Evolutionary conservation across 2,113 vertebrate genomes (phyloP), one percentile per base, ranked within the genome.

Genomic region (Pungitius pungitius): DNA sequence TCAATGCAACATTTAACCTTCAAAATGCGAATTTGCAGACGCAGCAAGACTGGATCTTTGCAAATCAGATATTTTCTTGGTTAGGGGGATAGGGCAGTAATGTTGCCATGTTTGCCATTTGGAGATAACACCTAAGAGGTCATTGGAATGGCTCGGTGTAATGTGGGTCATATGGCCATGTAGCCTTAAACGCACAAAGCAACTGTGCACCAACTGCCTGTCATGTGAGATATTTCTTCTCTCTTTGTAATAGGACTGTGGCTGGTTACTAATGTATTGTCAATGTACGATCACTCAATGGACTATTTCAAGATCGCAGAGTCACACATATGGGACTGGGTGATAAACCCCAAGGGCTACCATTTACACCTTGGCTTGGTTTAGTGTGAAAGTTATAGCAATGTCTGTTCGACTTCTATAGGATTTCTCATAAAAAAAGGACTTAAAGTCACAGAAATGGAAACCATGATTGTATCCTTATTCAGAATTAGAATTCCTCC

Each of bases 91-190:
- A 42, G 56, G 26, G 62, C 10, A 55, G 20, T 59, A 77, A 62
- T 69, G 63, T 61, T 78, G 67, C 70, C 77, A 81, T 87, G 78
- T 86, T 89, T 87, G 85, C 69, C 75, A 75, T 82, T 81, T 73
- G 49, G 73, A 90, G 84, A 89, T 88, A 89, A 87, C 80, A 71
- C 79, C 81, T 85, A 37, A 69, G 80, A 88, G 88, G 86, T 89
- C 85, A 85, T 51, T 70, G 60, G 66, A 87, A 89, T 80, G 78
- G 81, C 82, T 86, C 27, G 24, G 20, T 78, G 76, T 88, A 87
- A 87, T 87, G 69, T 66, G 78, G 84, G 85, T 86, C 73, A 85
- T 68, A 42, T 49, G 60, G 39, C 24, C 24, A 4, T 45, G 42
- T 54, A 75, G 64, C 78, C 63, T 83, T 51, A 80, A 68, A 87